Evolutionary conservation across 1,140 invertebrate species (phyloP).

Genomic region (Batillaria attramentaria): DNA sequence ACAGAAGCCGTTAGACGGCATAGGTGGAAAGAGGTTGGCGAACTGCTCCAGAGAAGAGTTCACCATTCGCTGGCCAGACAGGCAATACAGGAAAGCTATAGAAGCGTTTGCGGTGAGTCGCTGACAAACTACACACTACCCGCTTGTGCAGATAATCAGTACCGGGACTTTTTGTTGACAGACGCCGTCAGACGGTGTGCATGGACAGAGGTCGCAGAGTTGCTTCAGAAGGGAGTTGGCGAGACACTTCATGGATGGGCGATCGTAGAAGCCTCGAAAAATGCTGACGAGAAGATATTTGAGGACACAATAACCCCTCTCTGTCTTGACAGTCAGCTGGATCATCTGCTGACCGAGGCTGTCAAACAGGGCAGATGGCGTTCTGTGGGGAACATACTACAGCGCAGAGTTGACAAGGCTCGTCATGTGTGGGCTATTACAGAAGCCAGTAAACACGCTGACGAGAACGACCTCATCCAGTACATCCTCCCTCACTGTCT

Average conservation of each 20-base stretch:
- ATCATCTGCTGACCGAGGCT: background rate
- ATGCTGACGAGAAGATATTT: background rate
- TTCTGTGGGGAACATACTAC: background rate
- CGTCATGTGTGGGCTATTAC: background rate
- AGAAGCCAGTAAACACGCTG: background rate
- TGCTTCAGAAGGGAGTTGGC: background rate
- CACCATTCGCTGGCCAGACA: background rate
- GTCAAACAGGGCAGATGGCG: background rate
- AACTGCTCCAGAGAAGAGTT: background rate
- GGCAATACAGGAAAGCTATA: background rate
- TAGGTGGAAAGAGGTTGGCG: background rate
- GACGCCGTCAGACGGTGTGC: background rate
- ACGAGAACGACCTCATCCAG: background rate
- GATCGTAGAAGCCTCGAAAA: background rate
- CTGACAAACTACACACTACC: background rate
- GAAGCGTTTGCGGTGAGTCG: background rate
- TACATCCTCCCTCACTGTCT: background rate
- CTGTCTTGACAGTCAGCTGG: background rate
- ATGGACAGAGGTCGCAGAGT: background rate
- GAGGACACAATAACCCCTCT: background rate
- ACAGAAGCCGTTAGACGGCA: too few relatives aligned
- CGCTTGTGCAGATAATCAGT: background rate
- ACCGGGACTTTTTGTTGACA: background rate
- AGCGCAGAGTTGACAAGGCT: background rate
- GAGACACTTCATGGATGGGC: background rate